Percentiles rank a stretch among this genome's conserved stretches.
Conservation (phyloP, 2,888 invertebrate genomes). For the Cheilosia variabilis region DNA sequence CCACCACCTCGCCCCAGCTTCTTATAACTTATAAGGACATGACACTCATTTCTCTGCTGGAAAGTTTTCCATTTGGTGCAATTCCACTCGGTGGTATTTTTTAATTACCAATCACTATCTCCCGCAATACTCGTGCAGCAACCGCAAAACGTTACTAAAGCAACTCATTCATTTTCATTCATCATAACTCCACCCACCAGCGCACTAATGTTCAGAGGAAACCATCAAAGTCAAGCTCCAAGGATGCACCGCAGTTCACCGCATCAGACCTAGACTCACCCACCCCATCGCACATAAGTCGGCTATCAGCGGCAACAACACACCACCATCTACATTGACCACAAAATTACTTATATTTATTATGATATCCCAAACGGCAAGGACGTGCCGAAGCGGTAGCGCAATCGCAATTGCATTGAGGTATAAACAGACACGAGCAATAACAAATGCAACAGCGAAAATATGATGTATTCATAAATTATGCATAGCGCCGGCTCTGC, state of each 20-base stretch:
- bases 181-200: slow-evolving; percentile 28
- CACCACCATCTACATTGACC: slow-evolving; percentile 27
- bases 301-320: neutral
- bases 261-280: neutral
- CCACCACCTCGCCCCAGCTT: too few species aligned
- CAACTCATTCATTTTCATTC: slow-evolving; percentile 71
- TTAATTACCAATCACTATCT: slow-evolving; percentile 28
- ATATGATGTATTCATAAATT: slow-evolving; percentile 63
- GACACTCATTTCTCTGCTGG: too few species aligned
- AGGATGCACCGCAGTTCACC: slow-evolving; percentile 16
- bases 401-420: slow-evolving; percentile 1
- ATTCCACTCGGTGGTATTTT: slow-evolving; percentile 20
- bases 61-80: slow-evolving; percentile 10
- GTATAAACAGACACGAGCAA: slow-evolving; percentile 1
- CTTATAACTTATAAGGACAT: too few species aligned
- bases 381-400: neutral
- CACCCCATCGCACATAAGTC: neutral
- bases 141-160: slow-evolving; percentile 31
- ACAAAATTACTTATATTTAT: slow-evolving; percentile 47
- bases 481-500: slow-evolving; percentile 14
- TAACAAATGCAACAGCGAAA: slow-evolving; percentile 54
- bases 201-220: slow-evolving; percentile 6
- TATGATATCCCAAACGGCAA: slow-evolving; percentile 16
- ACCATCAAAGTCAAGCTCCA: slow-evolving; percentile 50
- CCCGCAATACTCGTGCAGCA: neutral